Evolutionary conservation across 2,797 vertebrate species (phyloP).

Genomic region (Salmo trutta): DNA sequence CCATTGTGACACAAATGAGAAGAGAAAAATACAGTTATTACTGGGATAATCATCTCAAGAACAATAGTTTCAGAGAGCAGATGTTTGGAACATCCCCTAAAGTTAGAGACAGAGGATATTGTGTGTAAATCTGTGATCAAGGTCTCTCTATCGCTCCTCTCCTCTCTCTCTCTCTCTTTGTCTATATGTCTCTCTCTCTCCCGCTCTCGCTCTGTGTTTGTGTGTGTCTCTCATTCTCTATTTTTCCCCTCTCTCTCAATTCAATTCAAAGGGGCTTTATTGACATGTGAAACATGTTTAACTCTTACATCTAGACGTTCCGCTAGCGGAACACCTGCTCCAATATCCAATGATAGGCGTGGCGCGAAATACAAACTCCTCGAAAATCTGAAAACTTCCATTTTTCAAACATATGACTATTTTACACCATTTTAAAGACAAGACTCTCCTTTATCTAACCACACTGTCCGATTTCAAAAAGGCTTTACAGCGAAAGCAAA

Average conservation of each 20-base stretch:
- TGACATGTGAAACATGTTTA: neutral
- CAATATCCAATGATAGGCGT: too few relatives aligned
- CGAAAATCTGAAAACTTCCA: too few relatives aligned
- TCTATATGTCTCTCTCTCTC: neutral
- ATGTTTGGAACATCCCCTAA: conserved; percentile 12
- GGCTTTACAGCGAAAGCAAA: too few relatives aligned
- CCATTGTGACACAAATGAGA: neutral
- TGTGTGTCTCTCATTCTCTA: neutral
- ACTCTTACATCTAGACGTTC: too few relatives aligned
- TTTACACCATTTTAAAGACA: too few relatives aligned
- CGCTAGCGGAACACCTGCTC: too few relatives aligned
- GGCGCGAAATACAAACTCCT: too few relatives aligned
- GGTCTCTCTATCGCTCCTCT: conserved; percentile 5
- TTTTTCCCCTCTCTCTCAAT: neutral
- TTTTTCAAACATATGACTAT: too few relatives aligned
- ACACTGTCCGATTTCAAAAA: too few relatives aligned
- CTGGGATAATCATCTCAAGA: conserved; percentile 19
- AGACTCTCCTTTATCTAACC: too few relatives aligned
- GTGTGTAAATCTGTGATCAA: conserved; percentile 26
- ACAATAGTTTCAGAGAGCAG: neutral
- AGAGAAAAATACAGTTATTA: conserved; percentile 19
- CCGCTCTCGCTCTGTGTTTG: too few relatives aligned
- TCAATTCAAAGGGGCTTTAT: neutral
- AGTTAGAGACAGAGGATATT: conserved; percentile 5
- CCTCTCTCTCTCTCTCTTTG: neutral